Evolutionary conservation across 1,140 invertebrate species (phyloP).

Genomic region (Hetaerina americana): DNA sequence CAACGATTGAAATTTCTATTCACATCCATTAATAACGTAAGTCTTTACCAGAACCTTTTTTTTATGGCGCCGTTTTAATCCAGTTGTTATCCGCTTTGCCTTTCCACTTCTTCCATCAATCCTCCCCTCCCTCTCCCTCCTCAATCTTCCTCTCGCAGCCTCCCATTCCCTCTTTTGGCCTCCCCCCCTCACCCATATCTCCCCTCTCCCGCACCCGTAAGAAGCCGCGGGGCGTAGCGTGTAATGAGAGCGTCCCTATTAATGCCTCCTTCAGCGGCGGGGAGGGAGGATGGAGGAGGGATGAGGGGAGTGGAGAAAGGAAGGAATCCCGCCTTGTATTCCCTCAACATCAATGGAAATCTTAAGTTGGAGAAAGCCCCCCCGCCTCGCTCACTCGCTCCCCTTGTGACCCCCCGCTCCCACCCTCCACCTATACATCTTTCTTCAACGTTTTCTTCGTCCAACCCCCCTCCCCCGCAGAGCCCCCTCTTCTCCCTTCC

Average conservation of each 20-base stretch:
- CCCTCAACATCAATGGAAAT: background rate
- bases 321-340: background rate
- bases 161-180: background rate
- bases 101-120: too few species aligned
- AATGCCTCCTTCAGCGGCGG: background rate
- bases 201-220: too few species aligned
- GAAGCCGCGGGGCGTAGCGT: background rate
- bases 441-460: too few species aligned
- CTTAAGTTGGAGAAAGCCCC: background rate
- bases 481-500: background rate
- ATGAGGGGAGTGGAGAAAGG: background rate
- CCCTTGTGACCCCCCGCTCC: background rate
- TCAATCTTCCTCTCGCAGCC: too few species aligned
- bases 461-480: background rate
- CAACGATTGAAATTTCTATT: too few species aligned
- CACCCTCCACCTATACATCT: background rate
- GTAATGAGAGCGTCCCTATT: background rate
- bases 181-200: background rate
- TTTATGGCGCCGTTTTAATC: too few species aligned
- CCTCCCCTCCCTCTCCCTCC: too few species aligned
- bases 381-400: background rate
- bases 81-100: too few species aligned
- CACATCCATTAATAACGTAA: too few species aligned
- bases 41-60: too few species aligned
- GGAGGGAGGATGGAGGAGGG: background rate